A percentile compares a stretch with the other conserved stretches of the same genome.
Conservation (phyloP, 1,140 invertebrate species). For the Bombus sylvicola region DNA sequence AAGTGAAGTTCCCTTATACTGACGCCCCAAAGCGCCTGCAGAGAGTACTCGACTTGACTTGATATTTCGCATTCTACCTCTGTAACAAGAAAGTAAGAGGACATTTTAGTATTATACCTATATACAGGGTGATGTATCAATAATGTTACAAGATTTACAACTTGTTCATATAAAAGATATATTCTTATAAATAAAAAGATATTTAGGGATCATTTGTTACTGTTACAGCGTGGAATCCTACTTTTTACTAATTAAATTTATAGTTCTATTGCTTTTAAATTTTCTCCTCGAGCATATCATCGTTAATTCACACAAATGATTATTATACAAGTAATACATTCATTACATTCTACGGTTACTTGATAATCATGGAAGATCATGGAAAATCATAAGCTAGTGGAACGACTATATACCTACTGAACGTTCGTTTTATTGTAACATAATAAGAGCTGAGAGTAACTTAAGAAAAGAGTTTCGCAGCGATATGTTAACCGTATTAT, state of each 20-base stretch:
- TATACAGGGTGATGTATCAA: neutral
- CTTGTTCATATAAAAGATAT: neutral
- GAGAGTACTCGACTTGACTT: slow-evolving; percentile 88
- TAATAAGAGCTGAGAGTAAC: neutral
- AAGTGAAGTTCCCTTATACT: slow-evolving; percentile 89
- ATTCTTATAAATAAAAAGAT: neutral
- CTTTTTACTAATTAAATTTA: neutral
- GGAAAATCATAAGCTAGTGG: neutral
- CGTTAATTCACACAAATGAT: no score
- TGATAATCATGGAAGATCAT: no score
- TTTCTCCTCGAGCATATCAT: no score
- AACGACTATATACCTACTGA: neutral
- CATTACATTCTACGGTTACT: neutral
- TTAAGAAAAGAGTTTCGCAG: neutral
- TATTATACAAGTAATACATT: neutral
- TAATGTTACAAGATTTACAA: neutral
- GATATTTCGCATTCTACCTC: slow-evolving; percentile 88
- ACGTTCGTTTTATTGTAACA: neutral
- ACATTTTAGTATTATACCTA: neutral
- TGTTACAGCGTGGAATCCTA: no score
- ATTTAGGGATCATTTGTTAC: neutral
- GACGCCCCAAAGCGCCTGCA: slow-evolving; percentile 90
- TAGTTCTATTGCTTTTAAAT: no score
- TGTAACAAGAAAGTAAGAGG: slow-evolving; percentile 78
- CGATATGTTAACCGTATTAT: neutral